Evolutionary conservation across 2,113 vertebrate species (phyloP), one percentile per base, ranked within the genome.

Genomic region (Bubo scandiacus): DNA sequence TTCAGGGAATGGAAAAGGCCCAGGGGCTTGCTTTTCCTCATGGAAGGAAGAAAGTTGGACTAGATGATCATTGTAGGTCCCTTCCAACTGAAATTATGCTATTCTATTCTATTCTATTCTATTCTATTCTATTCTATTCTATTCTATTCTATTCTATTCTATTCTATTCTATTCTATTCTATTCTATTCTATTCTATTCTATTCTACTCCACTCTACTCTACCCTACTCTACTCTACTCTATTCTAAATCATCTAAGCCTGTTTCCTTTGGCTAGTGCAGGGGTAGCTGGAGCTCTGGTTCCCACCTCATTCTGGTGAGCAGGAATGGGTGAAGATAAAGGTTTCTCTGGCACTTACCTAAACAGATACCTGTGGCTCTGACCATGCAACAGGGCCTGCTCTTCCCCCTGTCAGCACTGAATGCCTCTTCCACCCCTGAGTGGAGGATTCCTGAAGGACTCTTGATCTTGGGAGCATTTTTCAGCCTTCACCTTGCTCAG

Each of bases 171-270:
- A 13, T 5, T 14, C 66, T 2, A 4, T 22, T 34, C 78, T 8
- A 20, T 26, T 30, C 90, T 12, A 15, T 54, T 47, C 78, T 3
- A 9, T 30, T 20, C 63, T 2, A 20, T 49, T 29, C 87, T 0
- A 15, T 25, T 19, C 55, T 15, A 15, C 52, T 45, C 78, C 3
- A 9, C 34, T 20, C 63, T 2, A 20, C 54, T 29, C 87, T 0
- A 15, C 29, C 16, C 51, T 2, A 5, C 27, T 32, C 80, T 6
- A 13, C 25, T 18, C n/a, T 1, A 6, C 15, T 25, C 36, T 1
- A 14, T 10, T 11, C 66, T 2, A 6, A 0, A 3, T 5, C 1
- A 7, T 10, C 43, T 36, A 52, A 77, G 20, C 21, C 7, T 5
- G 1, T 80, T 89, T 77, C 62, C 54, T 94, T 43, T 70, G n/a